phyloP scores from a whole-genome alignment of 2,888 invertebrate genomes.

The Diaprepes abbreviatus region DNA sequence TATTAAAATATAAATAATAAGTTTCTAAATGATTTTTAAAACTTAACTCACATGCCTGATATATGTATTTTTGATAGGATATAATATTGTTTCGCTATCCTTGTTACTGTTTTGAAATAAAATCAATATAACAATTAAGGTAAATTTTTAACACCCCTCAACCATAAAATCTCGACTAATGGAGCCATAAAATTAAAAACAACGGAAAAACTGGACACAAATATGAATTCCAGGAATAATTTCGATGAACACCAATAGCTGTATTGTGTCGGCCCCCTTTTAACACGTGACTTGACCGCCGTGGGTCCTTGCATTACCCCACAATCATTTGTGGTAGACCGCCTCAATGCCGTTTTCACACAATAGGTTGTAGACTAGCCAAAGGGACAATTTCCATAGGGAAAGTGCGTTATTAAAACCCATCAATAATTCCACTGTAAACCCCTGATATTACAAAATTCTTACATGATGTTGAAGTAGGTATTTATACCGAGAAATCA shows the following conservation, averaged over 20 bases:
- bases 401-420: conserved; percentile 29
- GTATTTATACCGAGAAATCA: too few species aligned
- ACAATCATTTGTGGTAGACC: conserved; percentile 48
- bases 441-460: conserved; percentile 9
- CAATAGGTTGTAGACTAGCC: conserved; percentile 25
- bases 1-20: too few species aligned
- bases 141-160: too few species aligned
- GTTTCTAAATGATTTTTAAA: too few species aligned
- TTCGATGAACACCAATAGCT: conserved; percentile 23
- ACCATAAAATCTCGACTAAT: not conserved
- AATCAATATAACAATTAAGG: too few species aligned
- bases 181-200: conserved; percentile 1
- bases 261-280: conserved; percentile 35
- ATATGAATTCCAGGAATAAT: conserved; percentile 28
- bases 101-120: too few species aligned
- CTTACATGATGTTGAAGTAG: not conserved
- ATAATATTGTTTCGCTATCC: too few species aligned
- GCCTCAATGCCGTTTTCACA: conserved; percentile 42
- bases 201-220: conserved; percentile 1
- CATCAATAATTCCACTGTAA: conserved; percentile 22
- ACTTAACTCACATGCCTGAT: too few species aligned
- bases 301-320: conserved; percentile 32
- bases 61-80: too few species aligned
- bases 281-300: conserved; percentile 36
- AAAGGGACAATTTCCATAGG: conserved; percentile 20